Evolutionary conservation across 2,888 invertebrate genomes (phyloP).

Genomic region (Psococerastis gibbosa): DNA sequence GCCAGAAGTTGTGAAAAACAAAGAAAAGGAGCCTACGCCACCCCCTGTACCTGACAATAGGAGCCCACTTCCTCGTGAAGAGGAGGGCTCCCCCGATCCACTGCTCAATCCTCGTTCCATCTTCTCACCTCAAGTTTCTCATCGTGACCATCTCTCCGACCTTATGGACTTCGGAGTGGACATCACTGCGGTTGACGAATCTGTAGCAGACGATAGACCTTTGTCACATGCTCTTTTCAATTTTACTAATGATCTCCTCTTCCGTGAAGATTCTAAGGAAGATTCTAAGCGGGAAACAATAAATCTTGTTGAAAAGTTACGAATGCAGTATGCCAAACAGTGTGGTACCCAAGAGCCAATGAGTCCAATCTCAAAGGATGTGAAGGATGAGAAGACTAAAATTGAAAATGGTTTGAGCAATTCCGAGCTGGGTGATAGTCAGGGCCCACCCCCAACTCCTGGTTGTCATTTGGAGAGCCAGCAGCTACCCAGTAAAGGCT

Average conservation of each 20-base stretch:
- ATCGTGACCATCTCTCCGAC: slow-evolving; percentile 34
- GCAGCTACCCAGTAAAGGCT: neutral
- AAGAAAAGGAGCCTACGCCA: slow-evolving; percentile 25
- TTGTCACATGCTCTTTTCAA: slow-evolving; percentile 37
- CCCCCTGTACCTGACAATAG: neutral
- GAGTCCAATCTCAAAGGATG: slow-evolving; percentile 29
- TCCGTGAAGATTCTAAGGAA: slow-evolving; percentile 63
- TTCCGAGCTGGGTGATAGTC: slow-evolving; percentile 3
- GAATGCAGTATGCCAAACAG: slow-evolving; percentile 35
- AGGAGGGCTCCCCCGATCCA: neutral
- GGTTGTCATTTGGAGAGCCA: slow-evolving; percentile 3
- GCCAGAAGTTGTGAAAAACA: slow-evolving; percentile 22
- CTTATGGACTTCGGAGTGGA: slow-evolving; percentile 41
- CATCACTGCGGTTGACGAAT: slow-evolving; percentile 38
- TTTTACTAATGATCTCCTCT: slow-evolving; percentile 43
- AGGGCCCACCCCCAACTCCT: slow-evolving; percentile 6
- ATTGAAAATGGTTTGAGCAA: slow-evolving; percentile 17
- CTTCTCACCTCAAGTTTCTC: slow-evolving; percentile 48
- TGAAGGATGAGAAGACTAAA: slow-evolving; percentile 21
- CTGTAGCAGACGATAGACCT: slow-evolving; percentile 36
- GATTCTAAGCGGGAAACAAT: slow-evolving; percentile 66
- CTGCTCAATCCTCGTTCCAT: slow-evolving; percentile 32
- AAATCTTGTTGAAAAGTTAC: slow-evolving; percentile 64
- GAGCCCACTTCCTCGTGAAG: slow-evolving; percentile 3
- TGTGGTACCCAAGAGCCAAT: slow-evolving; percentile 20